Evolutionary conservation across 2,888 invertebrate species (phyloP).

Genomic region (Agrenia bidenticulata): DNA sequence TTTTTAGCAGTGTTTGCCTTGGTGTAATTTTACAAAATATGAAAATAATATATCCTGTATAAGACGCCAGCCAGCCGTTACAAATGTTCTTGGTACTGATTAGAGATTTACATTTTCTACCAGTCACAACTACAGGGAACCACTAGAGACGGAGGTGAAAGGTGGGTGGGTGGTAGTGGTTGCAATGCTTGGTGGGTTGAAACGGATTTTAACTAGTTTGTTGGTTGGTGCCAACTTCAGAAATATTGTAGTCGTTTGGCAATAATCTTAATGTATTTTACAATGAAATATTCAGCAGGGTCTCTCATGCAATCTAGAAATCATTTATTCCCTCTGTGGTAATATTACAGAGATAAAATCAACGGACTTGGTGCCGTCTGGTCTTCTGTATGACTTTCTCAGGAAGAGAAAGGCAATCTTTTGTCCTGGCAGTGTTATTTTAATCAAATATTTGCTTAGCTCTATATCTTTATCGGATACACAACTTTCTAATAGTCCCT

Average conservation of each 20-base stretch:
- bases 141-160: neutral
- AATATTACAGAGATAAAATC: conserved; percentile 2
- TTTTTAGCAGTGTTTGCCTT: conserved; percentile 13
- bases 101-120: neutral
- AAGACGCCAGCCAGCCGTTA: conserved; percentile 21
- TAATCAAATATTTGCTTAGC: no score
- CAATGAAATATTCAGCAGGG: neutral
- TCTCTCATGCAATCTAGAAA: conserved; percentile 2
- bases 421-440: no score
- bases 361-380: conserved; percentile 4
- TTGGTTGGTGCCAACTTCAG: neutral
- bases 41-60: conserved; percentile 16
- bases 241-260: conserved; percentile 1
- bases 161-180: neutral
- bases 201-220: neutral
- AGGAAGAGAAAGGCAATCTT: no score
- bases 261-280: conserved; percentile 1
- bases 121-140: neutral
- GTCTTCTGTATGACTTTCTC: neutral
- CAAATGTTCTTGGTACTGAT: neutral
- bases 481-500: no score
- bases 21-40: conserved; percentile 16
- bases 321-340: neutral
- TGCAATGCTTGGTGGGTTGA: neutral
- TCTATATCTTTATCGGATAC: no score